A percentile compares a stretch with the other conserved stretches of the same genome.
Evolutionary conservation across 2,113 vertebrate genomes (phyloP).

Genomic region (Pituophis catenifer): DNA sequence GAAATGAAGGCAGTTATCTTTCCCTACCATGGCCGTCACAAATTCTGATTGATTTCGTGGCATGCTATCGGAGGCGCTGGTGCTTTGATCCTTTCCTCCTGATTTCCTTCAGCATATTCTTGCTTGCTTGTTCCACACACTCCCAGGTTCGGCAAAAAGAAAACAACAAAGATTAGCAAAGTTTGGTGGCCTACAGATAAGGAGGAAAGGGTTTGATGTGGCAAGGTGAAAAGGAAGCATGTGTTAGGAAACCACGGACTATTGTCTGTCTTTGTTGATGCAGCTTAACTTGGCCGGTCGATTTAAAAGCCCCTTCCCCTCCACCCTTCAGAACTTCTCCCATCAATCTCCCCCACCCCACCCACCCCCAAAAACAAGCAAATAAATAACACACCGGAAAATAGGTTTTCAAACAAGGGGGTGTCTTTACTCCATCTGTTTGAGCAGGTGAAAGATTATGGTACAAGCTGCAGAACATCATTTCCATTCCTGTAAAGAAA

Average conservation of each 20-base stretch:
- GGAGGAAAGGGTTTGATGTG: conserved; percentile 29
- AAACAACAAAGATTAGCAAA: conserved; percentile 43
- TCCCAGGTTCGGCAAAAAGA: neutral
- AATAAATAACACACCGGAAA: conserved; percentile 24
- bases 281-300: conserved; percentile 36
- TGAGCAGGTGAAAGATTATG: conserved; percentile 13
- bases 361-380: neutral
- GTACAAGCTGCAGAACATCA: neutral
- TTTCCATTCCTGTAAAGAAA: neutral
- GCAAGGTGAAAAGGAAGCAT: conserved; percentile 44
- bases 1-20: neutral
- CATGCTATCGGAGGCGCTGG: neutral
- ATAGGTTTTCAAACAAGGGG: conserved; percentile 17
- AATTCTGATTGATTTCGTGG: neutral
- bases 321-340: conserved; percentile 37
- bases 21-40: neutral
- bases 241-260: conserved; percentile 47
- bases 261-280: conserved; percentile 53
- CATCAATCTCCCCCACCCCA: conserved; percentile 50
- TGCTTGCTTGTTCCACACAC: neutral
- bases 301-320: conserved; percentile 43
- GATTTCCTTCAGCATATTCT: conserved; percentile 20
- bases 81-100: conserved; percentile 43
- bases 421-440: conserved; percentile 31
- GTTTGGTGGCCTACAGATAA: conserved; percentile 14